These are phyloP conservation scores for Nasonovia ribisnigri DNA, from an alignment of 2,888 invertebrate genomes.

Conservation along the genomic window DNA sequence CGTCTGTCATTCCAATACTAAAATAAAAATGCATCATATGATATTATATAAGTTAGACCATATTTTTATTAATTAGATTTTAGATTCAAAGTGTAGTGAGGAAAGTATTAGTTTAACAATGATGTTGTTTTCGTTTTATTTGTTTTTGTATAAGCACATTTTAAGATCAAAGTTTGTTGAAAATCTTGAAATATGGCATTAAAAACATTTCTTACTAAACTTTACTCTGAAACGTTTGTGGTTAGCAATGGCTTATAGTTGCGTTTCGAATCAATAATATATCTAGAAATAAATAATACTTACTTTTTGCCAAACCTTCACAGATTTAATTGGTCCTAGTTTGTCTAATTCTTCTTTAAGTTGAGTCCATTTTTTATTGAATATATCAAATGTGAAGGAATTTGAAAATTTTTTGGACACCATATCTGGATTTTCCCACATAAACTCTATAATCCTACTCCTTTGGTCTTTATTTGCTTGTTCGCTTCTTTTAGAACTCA, in stretches of 20 bases:
- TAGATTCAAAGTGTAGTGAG: too few species aligned
- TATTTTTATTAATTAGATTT: too few species aligned
- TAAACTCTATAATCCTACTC: too few species aligned
- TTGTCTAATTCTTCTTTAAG: constrained; percentile 17
- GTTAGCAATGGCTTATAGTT: constrained; percentile 2
- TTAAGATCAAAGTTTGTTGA: too few species aligned
- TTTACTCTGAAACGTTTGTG: constrained; percentile 4
- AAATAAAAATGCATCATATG: constrained; percentile 20
- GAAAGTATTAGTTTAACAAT: too few species aligned
- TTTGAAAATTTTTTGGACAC: constrained; percentile 19
- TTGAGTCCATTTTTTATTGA: constrained; percentile 2
- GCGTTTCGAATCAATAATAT: not conserved
- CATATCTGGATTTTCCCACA: not conserved
- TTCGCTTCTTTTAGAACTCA: constrained; percentile 21
- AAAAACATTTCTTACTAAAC: not conserved
- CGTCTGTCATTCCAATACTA: constrained; percentile 15
- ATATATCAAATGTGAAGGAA: not conserved
- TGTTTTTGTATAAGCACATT: too few species aligned
- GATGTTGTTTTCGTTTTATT: too few species aligned
- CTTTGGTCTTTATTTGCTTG: not conserved
- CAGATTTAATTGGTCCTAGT: constrained; percentile 14
- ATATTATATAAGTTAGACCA: not conserved
- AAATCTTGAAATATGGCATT: not conserved
- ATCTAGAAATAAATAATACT: constrained; percentile 19
- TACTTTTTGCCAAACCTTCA: constrained; percentile 31